Percentiles rank a stretch among this genome's conserved stretches.
Evolutionary conservation across 2,888 invertebrate species (phyloP).

Genomic region (Leptinotarsa peninsularis): DNA sequence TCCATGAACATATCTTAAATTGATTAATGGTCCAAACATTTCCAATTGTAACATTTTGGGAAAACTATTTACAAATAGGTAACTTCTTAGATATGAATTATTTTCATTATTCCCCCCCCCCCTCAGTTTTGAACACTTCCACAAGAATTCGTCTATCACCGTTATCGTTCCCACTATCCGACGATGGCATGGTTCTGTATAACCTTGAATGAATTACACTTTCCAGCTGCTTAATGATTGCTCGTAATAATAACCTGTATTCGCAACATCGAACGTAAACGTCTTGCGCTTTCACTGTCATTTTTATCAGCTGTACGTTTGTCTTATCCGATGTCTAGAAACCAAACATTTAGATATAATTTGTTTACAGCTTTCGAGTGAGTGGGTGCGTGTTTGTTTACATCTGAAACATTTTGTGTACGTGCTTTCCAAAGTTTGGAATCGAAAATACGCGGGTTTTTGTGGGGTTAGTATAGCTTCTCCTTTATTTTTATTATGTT

Average conservation of each 20-base stretch:
- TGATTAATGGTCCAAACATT: too few relatives aligned
- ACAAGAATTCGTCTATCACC: conserved; percentile 8
- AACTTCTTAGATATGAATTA: too few relatives aligned
- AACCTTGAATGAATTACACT: neutral
- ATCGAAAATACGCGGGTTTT: too few relatives aligned
- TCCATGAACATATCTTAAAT: too few relatives aligned
- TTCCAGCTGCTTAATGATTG: neutral
- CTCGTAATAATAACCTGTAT: neutral
- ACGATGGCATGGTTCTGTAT: neutral
- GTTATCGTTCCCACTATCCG: conserved; percentile 3
- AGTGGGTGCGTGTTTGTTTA: neutral
- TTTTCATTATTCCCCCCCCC: too few relatives aligned
- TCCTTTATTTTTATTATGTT: neutral
- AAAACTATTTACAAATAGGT: too few relatives aligned
- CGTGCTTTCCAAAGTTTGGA: too few relatives aligned
- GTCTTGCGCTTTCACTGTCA: neutral
- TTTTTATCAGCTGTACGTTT: neutral
- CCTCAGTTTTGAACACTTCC: conserved; percentile 2
- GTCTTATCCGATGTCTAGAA: neutral
- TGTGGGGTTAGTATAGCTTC: neutral
- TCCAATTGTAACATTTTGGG: too few relatives aligned
- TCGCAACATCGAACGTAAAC: neutral
- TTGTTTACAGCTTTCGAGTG: neutral
- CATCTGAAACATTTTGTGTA: too few relatives aligned
- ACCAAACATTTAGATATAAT: too few relatives aligned